These are phyloP conservation scores for Dromaius novaehollandiae DNA, from an alignment of 2,113 vertebrate species.

Conservation along the genomic window DNA sequence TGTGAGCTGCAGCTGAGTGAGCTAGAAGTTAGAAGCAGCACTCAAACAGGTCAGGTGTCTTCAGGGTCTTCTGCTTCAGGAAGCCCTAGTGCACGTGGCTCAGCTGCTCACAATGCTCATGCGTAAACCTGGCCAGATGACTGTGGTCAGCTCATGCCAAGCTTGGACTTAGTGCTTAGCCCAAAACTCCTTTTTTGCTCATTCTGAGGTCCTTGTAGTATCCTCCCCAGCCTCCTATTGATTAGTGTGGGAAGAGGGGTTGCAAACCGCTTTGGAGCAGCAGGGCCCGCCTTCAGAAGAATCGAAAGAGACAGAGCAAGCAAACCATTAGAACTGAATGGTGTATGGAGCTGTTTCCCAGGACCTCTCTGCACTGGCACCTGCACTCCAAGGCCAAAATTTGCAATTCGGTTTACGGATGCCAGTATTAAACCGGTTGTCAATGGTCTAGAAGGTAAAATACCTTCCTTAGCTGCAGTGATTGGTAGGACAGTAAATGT, in stretches of 20 bases:
- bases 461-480: not conserved
- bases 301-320: not conserved
- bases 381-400: not conserved
- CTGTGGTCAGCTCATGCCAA: conserved; percentile 29
- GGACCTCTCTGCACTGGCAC: not conserved
- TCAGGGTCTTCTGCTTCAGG: not conserved
- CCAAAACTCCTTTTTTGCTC: conserved; percentile 16
- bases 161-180: not conserved
- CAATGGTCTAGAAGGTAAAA: not conserved
- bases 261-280: not conserved
- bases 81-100: not conserved
- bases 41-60: not conserved
- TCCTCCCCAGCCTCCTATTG: not conserved
- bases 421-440: not conserved
- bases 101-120: not conserved
- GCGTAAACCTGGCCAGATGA: conserved; percentile 1
- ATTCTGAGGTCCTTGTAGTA: not conserved
- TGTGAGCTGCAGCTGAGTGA: not conserved
- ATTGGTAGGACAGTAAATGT: not conserved
- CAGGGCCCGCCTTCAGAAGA: not conserved
- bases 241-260: not conserved
- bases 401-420: not conserved
- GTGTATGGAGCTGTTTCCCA: not conserved
- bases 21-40: not conserved
- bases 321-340: not conserved